These are phyloP conservation scores for Copidosoma aretas DNA, from an alignment of 2,888 invertebrate genomes.

Conservation along the genomic window DNA sequence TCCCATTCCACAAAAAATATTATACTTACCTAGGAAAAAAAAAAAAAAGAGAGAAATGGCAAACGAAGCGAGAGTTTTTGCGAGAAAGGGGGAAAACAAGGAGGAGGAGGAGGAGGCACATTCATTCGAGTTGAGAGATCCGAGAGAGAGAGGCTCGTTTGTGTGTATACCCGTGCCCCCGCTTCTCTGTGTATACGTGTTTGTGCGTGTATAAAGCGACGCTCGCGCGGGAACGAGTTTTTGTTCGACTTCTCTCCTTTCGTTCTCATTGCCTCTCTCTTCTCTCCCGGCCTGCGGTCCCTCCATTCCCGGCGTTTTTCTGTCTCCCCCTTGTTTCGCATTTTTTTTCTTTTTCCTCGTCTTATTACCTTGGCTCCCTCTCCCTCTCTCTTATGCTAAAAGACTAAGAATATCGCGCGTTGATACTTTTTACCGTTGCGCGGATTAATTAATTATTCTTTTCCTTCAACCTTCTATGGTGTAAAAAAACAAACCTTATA, in stretches of 20 bases:
- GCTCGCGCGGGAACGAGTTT: constrained; percentile 47
- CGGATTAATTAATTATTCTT: too few relatives aligned
- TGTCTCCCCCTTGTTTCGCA: constrained; percentile 7
- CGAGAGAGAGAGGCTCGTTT: constrained; percentile 1
- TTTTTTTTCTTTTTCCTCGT: constrained; percentile 8
- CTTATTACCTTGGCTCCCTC: not conserved
- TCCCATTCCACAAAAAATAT: too few relatives aligned
- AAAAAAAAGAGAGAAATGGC: constrained; percentile 16
- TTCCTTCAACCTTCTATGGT: too few relatives aligned
- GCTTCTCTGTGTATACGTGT: too few relatives aligned
- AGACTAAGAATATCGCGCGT: constrained; percentile 8
- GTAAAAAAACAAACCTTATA: too few relatives aligned
- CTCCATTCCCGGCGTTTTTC: constrained; percentile 8
- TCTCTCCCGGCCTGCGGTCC: constrained; percentile 10
- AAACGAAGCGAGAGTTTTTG: constrained; percentile 44
- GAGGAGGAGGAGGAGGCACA: constrained; percentile 9
- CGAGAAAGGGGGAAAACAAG: constrained; percentile 16
- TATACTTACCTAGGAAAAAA: too few relatives aligned
- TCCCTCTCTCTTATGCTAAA: not conserved
- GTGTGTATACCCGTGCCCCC: constrained; percentile 7
- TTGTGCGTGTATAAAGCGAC: not conserved
- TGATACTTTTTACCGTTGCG: constrained; percentile 1
- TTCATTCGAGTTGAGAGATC: constrained; percentile 25
- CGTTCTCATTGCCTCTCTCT: constrained; percentile 44
- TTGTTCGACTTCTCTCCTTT: constrained; percentile 48